Evolutionary conservation across 2,113 vertebrate genomes (phyloP).

Genomic region (Cranoglanis bouderius): DNA sequence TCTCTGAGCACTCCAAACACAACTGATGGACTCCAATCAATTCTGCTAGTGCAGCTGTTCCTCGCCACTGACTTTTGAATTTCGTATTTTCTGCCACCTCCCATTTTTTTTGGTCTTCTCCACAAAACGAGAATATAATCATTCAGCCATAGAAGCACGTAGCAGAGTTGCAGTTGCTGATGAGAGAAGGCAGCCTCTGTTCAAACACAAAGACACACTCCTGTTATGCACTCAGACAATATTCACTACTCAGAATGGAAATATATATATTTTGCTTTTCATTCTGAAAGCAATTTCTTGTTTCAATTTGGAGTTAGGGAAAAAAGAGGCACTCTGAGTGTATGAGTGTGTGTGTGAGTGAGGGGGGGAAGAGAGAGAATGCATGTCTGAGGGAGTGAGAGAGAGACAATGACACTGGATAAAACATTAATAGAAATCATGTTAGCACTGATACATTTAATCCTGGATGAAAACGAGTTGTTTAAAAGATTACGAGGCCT

Average conservation of each 20-base stretch:
- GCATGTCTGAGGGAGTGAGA: not conserved
- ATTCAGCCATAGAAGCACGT: not conserved
- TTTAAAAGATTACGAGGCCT: not conserved
- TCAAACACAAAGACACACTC: conserved; percentile 12
- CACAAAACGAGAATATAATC: conserved; percentile 39
- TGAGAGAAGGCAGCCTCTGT: not conserved
- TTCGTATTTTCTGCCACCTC: conserved; percentile 40
- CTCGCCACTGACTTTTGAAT: conserved; percentile 44
- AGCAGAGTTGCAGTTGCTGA: not conserved
- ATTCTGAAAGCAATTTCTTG: conserved; percentile 4
- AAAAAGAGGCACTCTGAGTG: not conserved
- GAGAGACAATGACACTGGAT: not conserved
- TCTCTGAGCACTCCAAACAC: conserved; percentile 35
- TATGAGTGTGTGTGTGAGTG: not conserved
- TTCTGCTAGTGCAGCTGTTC: conserved; percentile 39
- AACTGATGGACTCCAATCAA: conserved; percentile 49
- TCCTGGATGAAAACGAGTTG: not conserved
- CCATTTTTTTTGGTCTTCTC: not conserved
- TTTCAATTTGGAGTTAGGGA: not conserved
- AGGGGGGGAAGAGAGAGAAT: not conserved
- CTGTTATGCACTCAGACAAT: not conserved
- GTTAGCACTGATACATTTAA: not conserved
- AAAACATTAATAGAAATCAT: conserved; percentile 16
- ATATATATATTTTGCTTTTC: conserved; percentile 14
- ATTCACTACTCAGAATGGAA: conserved; percentile 30